A percentile compares a stretch with the other conserved stretches of the same genome.
Conservation (phyloP, 2,797 vertebrate genomes). For the Microtus agrestis region DNA sequence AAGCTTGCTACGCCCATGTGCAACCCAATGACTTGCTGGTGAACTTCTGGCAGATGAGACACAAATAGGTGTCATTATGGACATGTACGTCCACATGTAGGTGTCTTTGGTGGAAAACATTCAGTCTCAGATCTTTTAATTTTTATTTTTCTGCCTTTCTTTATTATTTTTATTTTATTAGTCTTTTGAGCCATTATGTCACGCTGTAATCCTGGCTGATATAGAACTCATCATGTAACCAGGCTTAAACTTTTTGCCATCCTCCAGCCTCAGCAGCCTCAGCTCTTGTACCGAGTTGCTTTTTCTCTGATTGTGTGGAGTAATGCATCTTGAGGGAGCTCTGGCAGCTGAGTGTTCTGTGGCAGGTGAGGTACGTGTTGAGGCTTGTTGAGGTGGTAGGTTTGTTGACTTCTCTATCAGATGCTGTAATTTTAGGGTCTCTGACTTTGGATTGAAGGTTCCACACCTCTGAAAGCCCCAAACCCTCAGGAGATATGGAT, state of each 20-base stretch:
- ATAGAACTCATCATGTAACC: not conserved
- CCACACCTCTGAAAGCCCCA: slow-evolving; percentile 83
- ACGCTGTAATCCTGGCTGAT: not conserved
- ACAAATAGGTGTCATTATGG: slow-evolving; percentile 96
- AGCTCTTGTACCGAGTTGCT: slow-evolving; percentile 94
- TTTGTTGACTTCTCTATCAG: slow-evolving; percentile 97
- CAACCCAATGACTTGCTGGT: slow-evolving; percentile 98
- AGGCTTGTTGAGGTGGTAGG: slow-evolving; percentile 91
- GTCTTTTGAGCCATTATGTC: not conserved
- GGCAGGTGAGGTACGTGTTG: slow-evolving; percentile 96
- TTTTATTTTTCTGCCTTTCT: not conserved
- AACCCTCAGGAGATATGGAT: slow-evolving; percentile 87
- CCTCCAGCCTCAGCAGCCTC: not conserved
- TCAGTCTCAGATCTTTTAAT: slow-evolving; percentile 91
- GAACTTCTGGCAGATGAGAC: slow-evolving; percentile 98
- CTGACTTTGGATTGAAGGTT: slow-evolving; percentile 91
- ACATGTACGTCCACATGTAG: slow-evolving; percentile 89
- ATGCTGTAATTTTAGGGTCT: slow-evolving; percentile 96
- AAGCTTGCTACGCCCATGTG: slow-evolving; percentile 98
- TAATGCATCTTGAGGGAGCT: slow-evolving; percentile 99
- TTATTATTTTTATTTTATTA: too few species aligned
- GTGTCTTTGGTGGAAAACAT: slow-evolving; percentile 97
- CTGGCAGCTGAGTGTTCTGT: slow-evolving; percentile 95
- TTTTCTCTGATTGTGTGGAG: slow-evolving; percentile 97
- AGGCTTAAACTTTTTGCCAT: not conserved